Conservation (phyloP, 2,797 vertebrate genomes). For the Intellagama lesueurii region DNA sequence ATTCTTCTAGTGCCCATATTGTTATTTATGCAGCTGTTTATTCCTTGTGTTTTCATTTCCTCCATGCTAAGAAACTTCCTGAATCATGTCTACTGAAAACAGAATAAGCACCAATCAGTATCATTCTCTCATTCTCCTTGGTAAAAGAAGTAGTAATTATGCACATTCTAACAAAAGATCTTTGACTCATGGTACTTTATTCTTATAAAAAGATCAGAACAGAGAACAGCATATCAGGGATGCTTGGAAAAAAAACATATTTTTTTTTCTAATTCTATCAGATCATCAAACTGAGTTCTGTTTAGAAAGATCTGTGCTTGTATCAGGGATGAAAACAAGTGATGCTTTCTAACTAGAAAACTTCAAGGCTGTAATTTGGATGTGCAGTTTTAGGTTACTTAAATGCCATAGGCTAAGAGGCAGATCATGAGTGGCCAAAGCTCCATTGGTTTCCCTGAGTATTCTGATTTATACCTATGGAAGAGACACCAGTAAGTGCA, state of each 20-base stretch:
- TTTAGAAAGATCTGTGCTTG: background rate
- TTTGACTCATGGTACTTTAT: background rate
- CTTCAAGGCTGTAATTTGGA: conserved; percentile 16
- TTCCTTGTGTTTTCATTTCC: conserved; percentile 5
- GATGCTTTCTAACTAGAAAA: background rate
- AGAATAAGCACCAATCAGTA: background rate
- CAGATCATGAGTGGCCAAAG: conserved; percentile 18
- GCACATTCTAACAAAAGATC: background rate
- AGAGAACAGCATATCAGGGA: background rate
- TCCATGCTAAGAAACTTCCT: background rate
- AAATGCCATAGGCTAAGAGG: conserved; percentile 10
- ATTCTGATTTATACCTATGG: conserved; percentile 2
- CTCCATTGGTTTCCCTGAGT: conserved; percentile 2
- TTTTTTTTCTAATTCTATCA: background rate
- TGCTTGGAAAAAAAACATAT: background rate
- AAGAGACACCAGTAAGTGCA: background rate
- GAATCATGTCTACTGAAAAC: background rate
- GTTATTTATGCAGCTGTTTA: background rate
- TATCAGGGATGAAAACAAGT: conserved; percentile 5
- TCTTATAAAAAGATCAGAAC: background rate
- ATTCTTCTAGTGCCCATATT: background rate
- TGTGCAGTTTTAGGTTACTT: conserved; percentile 17
- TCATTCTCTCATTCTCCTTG: background rate
- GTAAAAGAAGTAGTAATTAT: background rate
- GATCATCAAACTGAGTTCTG: background rate